phyloP scores from a whole-genome alignment of 1,140 invertebrate genomes.

The Calephelis nemesis region DNA sequence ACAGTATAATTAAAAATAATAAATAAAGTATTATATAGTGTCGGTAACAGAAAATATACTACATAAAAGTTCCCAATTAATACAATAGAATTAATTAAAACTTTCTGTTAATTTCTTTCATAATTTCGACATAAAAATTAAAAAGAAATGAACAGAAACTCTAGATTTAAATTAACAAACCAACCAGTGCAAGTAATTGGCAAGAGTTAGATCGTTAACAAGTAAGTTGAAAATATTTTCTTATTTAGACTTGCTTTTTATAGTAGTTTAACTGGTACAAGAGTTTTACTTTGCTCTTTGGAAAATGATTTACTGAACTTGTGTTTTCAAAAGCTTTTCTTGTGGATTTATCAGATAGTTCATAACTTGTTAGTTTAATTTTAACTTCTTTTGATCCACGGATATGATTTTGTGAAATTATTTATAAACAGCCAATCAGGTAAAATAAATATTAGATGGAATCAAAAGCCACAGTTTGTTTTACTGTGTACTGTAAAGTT shows the following conservation, averaged over 20 bases:
- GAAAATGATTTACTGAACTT: neutral
- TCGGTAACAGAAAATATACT: too few species aligned
- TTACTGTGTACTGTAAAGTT: too few species aligned
- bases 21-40: too few species aligned
- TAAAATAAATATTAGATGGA: too few species aligned
- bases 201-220: constrained; percentile 12
- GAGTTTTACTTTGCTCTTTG: neutral
- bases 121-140: neutral
- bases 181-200: neutral
- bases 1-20: too few species aligned
- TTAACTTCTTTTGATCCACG: too few species aligned
- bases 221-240: constrained; percentile 11
- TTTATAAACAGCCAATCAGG: too few species aligned
- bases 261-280: neutral
- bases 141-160: neutral
- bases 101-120: too few species aligned
- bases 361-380: neutral
- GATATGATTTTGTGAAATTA: too few species aligned
- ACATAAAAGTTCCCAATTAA: too few species aligned
- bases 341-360: neutral
- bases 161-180: constrained; percentile 3
- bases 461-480: too few species aligned
- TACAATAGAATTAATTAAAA: too few species aligned
- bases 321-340: neutral
- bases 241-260: constrained; percentile 1